Evolutionary conservation across 1,140 invertebrate genomes (phyloP), one percentile per base, ranked within the genome.

Genomic region (Drosophila kepulauana): DNA sequence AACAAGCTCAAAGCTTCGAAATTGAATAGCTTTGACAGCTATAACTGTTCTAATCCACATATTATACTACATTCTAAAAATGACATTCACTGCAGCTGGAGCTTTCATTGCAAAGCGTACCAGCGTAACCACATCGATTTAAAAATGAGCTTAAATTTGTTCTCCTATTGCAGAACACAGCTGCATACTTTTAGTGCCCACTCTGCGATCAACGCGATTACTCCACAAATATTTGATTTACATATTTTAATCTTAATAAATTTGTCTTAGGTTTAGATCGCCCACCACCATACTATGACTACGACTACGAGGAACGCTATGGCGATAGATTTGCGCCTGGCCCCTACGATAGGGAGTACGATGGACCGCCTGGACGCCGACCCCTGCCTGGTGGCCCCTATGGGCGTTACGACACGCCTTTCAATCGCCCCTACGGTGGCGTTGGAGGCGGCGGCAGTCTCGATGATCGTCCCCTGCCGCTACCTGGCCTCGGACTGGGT

Each of bases 291-390:
- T 91, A 86, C 43, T 92, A 91, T 28, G 91, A 92, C 48, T 80
- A 92, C 16, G 91, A 92, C 46, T 92, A 92, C 28, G 91, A 92
- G 30, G 91, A 92, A 33, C 81, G 91, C 1, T 92, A 91, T 72
- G 85, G 85, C 2, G 86, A 90, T 54, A 69, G 86, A 4, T 90
- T 61, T 41, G 73, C 75, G 2, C 82, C 85, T 4, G 78, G 78
- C 4, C 86, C 82, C 3, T 91, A 91, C 5, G 91, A 92, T 76
- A 58, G 91, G 10, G 91, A 92, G 51, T 92, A 88, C 45, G 91
- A 91, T 38, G 81, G 76, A n/a, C 86, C 90, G 1, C 81, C 84
- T 0, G 82, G 93, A 0, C 88, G 93, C 1, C 82, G 93, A 10
- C 93, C 93, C 0, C 69, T 92, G 0, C 10, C 43, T 0, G 92